phyloP scores from a whole-genome alignment of 1,140 invertebrate species.

The Arion vulgaris region DNA sequence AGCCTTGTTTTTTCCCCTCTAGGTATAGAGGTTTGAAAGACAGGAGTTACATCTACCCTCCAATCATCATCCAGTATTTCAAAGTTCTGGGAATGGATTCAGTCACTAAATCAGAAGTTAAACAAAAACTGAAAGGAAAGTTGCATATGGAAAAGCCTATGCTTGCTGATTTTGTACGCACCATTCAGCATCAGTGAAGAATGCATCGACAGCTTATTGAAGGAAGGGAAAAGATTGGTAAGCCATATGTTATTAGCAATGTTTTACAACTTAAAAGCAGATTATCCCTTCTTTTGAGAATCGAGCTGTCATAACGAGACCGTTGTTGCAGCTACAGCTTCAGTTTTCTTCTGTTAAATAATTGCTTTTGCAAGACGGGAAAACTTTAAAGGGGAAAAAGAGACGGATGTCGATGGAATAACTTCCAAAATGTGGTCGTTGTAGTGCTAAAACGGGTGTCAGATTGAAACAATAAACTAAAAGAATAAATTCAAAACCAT shows the following conservation, averaged over 20 bases:
- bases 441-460: neutral
- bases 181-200: conserved; percentile 1
- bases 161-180: conserved; percentile 2
- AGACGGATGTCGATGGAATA: neutral
- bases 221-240: conserved; percentile 6
- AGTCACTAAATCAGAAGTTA: neutral
- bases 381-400: neutral
- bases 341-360: neutral
- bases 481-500: neutral
- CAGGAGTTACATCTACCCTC: neutral
- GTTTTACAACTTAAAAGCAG: conserved; percentile 22
- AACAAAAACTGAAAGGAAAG: neutral
- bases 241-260: conserved; percentile 29
- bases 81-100: neutral
- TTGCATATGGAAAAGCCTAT: neutral
- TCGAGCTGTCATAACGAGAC: conserved; percentile 24
- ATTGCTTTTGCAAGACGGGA: conserved; percentile 10
- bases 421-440: neutral
- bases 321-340: neutral
- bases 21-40: too few relatives aligned
- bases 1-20: neutral
- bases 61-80: neutral
- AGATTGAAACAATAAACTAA: neutral
- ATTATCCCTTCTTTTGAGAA: conserved; percentile 20
- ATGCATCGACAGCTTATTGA: conserved; percentile 5